Percentiles rank a stretch among this genome's conserved stretches.
Conservation (phyloP, 2,888 invertebrate species). For the Cheilosia soror region DNA sequence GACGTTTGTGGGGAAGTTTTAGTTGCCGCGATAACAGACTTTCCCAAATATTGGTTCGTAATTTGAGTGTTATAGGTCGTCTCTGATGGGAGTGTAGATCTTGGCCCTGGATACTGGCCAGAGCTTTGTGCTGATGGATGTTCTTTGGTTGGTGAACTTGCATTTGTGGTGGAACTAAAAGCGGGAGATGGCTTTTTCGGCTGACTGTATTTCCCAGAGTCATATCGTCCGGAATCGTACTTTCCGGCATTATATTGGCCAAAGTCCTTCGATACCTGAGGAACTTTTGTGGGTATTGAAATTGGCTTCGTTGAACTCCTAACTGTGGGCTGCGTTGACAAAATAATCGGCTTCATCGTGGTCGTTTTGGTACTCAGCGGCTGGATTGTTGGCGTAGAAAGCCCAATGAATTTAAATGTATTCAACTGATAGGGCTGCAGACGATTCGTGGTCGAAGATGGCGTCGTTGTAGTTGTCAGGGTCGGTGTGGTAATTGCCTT, state of each 20-base stretch:
- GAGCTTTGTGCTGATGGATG: neutral
- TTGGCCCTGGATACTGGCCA: conserved; percentile 15
- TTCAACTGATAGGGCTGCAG: conserved; percentile 33
- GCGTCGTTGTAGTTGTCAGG: neutral
- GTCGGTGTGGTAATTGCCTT: conserved; percentile 4
- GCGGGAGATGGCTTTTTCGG: neutral
- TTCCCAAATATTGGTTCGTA: neutral
- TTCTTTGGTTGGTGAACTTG: neutral
- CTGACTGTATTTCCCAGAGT: conserved; percentile 24
- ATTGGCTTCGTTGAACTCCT: neutral
- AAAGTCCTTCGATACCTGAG: neutral
- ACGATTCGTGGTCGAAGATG: conserved; percentile 6
- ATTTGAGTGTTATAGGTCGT: neutral
- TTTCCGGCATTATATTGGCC: conserved; percentile 25
- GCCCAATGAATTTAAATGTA: neutral
- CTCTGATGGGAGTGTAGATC: neutral
- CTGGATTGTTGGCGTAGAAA: neutral
- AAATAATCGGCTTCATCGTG: neutral
- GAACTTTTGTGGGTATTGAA: conserved; percentile 1
- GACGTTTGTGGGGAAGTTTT: neutral
- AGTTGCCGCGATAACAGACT: neutral
- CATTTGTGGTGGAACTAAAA: neutral
- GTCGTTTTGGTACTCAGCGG: neutral
- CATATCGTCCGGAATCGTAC: conserved; percentile 35
- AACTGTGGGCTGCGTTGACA: neutral